These are phyloP conservation scores for Lumbricus terrestris DNA, from an alignment of 2,888 invertebrate genomes.

Conservation along the genomic window DNA sequence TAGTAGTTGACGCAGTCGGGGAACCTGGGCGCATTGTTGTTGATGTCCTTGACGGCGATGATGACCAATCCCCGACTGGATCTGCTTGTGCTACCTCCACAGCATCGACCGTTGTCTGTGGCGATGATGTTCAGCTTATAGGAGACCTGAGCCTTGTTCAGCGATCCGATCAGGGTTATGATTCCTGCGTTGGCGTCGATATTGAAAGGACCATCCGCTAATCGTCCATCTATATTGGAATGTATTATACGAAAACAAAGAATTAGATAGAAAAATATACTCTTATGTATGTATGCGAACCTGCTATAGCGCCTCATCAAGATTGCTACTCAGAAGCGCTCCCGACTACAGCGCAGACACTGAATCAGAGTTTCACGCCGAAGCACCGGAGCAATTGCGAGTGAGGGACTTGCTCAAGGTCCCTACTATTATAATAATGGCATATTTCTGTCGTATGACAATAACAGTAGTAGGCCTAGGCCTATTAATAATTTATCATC, in stretches of 20 bases:
- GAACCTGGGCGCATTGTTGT: slow-evolving; percentile 94
- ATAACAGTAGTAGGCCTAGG: too few species aligned
- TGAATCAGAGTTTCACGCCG: too few species aligned
- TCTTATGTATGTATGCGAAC: too few species aligned
- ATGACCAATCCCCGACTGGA: slow-evolving; percentile 92
- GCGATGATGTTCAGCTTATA: slow-evolving; percentile 96
- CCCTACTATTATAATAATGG: too few species aligned
- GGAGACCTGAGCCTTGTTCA: slow-evolving; percentile 59
- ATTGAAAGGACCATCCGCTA: slow-evolving; percentile 45
- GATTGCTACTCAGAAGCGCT: too few species aligned
- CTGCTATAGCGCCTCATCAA: too few species aligned
- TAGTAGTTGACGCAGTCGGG: slow-evolving; percentile 89
- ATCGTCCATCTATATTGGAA: slow-evolving; percentile 26
- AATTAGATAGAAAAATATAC: too few species aligned
- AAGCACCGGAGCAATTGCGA: too few species aligned
- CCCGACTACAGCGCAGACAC: too few species aligned
- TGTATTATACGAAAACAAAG: neutral
- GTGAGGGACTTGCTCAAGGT: too few species aligned
- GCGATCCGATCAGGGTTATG: slow-evolving; percentile 46
- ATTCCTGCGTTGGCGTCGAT: slow-evolving; percentile 56
- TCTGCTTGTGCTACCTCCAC: slow-evolving; percentile 82
- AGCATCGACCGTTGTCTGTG: slow-evolving; percentile 95
- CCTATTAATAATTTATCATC: too few species aligned
- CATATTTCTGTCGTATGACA: too few species aligned
- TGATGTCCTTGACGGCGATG: slow-evolving; percentile 93